Evolutionary conservation across 2,888 invertebrate species (phyloP), one percentile per base, ranked within the genome.

Genomic region (Andrena bicolor): DNA sequence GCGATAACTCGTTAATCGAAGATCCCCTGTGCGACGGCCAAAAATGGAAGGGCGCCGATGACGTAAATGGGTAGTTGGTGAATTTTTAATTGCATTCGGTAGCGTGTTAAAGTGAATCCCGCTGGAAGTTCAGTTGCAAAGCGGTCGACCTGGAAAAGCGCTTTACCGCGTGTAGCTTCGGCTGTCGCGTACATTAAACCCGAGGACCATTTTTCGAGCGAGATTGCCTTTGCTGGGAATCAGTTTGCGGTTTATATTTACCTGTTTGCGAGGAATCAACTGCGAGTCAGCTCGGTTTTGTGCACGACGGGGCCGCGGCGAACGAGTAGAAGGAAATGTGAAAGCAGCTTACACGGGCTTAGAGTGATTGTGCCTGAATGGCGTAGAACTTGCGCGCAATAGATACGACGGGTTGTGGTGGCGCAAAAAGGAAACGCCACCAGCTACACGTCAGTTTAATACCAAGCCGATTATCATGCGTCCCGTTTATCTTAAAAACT

Each of bases 221-320:
- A 58, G 74, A 73, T 77, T 65, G 7, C 41, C 41, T 6, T 56
- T 32, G 53, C 72, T 5, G 7, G 61, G 26, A 49, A 58, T 65
- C 73, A 73, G 58, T 73, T 77, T 65, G 74, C 65, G 74, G 74
- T 64, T 60, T 77, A 77, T 74, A 74, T 65, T 73, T 77, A 65
- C 58, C 58, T 58, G 65, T 65, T 76, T 74, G 58, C 64, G 49
- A 23, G 77, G 65, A 65, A 77, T 74, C 58, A 41, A 51, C 64
- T 49, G 73, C 48, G 48, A 76, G 74, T 56, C 74, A 64, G 56
- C 63, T 49, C 13, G 73, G 64, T 73, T 76, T 58, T 73, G 58
- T 65, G 58, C 58, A 32, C 35, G 63, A 32, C 28, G 16, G 28
- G 13, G n/a, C 16, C 32, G 35, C 48, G 28, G 74, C 16, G 23